Evolutionary conservation across 2,797 vertebrate species (phyloP).

Genomic region (Menidia menidia): DNA sequence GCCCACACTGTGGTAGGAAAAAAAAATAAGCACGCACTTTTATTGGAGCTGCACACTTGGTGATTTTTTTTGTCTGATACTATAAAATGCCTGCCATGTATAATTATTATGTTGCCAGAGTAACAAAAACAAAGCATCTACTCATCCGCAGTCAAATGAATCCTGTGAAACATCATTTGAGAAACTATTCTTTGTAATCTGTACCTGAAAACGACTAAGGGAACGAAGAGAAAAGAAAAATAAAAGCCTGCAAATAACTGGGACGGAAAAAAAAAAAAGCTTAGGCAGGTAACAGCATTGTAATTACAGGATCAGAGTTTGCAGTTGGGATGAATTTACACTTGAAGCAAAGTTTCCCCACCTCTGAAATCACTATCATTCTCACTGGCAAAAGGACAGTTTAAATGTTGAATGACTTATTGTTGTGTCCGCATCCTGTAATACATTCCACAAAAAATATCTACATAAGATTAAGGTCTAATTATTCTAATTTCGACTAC

Average conservation of each 20-base stretch:
- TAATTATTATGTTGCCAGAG: too few relatives aligned
- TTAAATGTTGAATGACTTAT: neutral
- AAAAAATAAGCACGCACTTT: neutral
- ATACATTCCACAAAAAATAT: constrained; percentile 16
- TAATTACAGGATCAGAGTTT: constrained; percentile 4
- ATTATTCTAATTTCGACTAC: constrained; percentile 1
- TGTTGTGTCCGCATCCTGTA: constrained; percentile 3
- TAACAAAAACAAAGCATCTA: too few relatives aligned
- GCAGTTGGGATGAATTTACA: neutral
- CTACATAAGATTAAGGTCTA: constrained; percentile 35
- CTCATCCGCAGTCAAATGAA: neutral
- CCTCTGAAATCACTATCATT: constrained; percentile 1
- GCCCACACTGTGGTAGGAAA: neutral
- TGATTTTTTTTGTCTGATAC: too few relatives aligned
- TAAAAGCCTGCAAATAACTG: neutral
- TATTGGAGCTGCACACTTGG: too few relatives aligned
- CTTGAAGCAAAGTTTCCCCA: neutral
- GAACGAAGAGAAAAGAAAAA: neutral
- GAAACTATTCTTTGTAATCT: neutral
- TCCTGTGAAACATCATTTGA: neutral
- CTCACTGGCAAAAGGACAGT: neutral
- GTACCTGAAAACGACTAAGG: neutral
- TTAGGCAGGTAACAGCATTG: constrained; percentile 12
- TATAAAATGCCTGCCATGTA: too few relatives aligned
- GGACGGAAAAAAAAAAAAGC: neutral